A percentile compares a stretch with the other conserved stretches of the same genome.
Evolutionary conservation across 2,113 vertebrate genomes (phyloP).

Genomic region (Calonectris borealis): DNA sequence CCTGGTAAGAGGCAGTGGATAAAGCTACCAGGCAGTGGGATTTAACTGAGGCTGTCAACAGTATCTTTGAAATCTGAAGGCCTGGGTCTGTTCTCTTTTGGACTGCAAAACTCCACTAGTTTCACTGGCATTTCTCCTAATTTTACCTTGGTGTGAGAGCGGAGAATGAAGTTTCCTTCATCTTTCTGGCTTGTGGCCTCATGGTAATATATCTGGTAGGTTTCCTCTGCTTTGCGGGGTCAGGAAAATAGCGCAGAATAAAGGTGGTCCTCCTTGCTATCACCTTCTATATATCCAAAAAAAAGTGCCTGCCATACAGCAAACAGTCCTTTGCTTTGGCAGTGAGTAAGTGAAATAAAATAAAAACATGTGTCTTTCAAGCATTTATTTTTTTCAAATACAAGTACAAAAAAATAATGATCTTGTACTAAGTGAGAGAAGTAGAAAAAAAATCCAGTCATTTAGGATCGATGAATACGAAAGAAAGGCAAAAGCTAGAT

Average conservation of each 20-base stretch:
- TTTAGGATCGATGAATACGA: constrained; percentile 65
- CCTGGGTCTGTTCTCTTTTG: neutral
- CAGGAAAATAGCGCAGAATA: neutral
- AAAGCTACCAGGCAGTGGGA: neutral
- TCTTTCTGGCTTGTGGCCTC: neutral
- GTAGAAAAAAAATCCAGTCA: neutral
- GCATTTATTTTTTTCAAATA: neutral
- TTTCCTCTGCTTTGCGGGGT: neutral
- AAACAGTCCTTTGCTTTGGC: neutral
- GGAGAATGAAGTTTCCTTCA: neutral
- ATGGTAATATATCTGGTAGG: neutral
- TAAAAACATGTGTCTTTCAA: neutral
- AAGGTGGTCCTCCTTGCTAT: neutral
- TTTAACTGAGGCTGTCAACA: neutral
- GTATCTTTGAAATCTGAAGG: neutral
- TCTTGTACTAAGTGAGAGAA: constrained; percentile 35
- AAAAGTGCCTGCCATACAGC: neutral
- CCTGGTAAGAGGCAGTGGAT: neutral
- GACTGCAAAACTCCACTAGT: neutral
- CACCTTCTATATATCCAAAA: neutral
- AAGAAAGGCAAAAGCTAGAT: constrained; percentile 66
- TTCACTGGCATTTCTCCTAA: neutral
- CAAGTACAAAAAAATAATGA: neutral
- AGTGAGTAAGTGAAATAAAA: neutral
- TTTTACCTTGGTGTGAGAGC: neutral